A percentile compares a stretch with the other conserved stretches of the same genome.
These are phyloP conservation scores for Athalia circularis DNA, from an alignment of 2,888 invertebrate genomes.

Conservation along the genomic window DNA sequence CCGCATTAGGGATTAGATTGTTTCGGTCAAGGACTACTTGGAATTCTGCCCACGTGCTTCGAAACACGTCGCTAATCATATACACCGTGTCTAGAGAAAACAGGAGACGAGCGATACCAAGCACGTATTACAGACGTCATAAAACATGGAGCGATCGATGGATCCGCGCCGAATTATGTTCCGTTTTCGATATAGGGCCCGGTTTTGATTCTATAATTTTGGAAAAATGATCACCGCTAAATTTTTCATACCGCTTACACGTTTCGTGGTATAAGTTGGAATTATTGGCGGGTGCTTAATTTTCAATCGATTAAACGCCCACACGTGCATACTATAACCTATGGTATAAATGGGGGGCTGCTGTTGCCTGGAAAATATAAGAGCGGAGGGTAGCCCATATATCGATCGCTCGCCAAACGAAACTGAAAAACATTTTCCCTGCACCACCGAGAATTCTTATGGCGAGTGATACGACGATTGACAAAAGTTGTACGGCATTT, in stretches of 20 bases:
- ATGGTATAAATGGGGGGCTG: background rate
- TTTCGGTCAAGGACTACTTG: slow-evolving; percentile 55
- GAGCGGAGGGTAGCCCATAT: background rate
- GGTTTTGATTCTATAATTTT: no score
- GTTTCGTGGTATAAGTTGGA: background rate
- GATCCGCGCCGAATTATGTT: background rate
- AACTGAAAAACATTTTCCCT: background rate
- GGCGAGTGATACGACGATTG: no score
- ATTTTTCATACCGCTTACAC: background rate
- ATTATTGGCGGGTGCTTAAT: background rate
- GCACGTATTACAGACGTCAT: background rate
- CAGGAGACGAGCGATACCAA: background rate
- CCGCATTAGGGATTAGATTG: slow-evolving; percentile 50
- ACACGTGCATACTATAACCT: background rate
- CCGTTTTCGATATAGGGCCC: background rate
- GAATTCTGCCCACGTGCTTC: slow-evolving; percentile 40
- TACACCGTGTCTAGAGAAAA: background rate
- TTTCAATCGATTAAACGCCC: background rate
- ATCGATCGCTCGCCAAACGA: background rate
- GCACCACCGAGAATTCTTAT: no score
- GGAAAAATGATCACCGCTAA: no score
- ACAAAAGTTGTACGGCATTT: no score
- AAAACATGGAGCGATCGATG: background rate
- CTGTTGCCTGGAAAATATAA: no score
- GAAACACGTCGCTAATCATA: slow-evolving; percentile 2